These are phyloP conservation scores for Lasioglossum pauxillum DNA, from an alignment of 2,888 invertebrate genomes.

Conservation along the genomic window DNA sequence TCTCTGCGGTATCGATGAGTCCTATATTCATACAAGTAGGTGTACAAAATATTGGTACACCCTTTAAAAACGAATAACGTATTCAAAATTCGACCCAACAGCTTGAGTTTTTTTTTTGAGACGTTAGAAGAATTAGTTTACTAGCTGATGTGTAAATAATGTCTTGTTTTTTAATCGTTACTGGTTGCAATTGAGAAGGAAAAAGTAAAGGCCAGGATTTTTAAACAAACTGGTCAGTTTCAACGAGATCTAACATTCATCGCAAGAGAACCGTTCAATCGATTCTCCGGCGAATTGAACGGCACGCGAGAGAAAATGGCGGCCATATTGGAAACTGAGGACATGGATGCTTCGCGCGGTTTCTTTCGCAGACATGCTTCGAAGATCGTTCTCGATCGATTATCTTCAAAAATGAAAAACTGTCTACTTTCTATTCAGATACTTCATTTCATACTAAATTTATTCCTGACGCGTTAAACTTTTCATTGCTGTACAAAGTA, in stretches of 20 bases:
- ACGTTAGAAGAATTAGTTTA: too few relatives aligned
- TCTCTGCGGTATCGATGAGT: neutral
- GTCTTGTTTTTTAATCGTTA: too few relatives aligned
- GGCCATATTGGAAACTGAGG: constrained; percentile 1
- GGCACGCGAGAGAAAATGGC: constrained; percentile 1
- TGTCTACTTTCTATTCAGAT: neutral
- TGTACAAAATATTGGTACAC: too few relatives aligned
- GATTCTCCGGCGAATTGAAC: neutral
- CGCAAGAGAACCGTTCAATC: neutral
- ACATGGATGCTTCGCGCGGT: constrained; percentile 1
- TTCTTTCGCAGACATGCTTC: neutral
- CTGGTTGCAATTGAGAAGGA: too few relatives aligned
- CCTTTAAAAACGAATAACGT: too few relatives aligned
- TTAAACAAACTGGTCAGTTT: neutral
- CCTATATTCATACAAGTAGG: too few relatives aligned
- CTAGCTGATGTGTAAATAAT: too few relatives aligned
- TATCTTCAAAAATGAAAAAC: neutral
- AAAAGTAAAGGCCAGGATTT: too few relatives aligned
- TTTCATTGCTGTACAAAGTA: neutral
- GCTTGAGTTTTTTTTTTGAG: too few relatives aligned
- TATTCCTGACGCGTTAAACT: neutral
- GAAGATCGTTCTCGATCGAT: neutral
- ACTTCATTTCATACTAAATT: neutral
- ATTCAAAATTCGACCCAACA: too few relatives aligned
- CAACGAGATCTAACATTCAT: neutral